Conservation (phyloP, 2,888 invertebrate genomes). For the Aspidiotus destructor region DNA sequence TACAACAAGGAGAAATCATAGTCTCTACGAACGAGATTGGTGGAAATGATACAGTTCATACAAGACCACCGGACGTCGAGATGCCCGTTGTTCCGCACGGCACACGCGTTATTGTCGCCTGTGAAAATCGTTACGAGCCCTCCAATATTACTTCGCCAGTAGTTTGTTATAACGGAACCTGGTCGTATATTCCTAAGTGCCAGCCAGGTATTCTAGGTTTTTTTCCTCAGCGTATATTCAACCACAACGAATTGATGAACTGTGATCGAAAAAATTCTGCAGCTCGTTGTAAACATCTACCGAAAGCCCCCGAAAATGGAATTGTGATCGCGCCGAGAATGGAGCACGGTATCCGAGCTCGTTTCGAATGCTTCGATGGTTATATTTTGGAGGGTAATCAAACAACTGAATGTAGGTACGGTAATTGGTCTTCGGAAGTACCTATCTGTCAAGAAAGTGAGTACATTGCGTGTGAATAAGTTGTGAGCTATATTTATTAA, state of each 20-base stretch:
- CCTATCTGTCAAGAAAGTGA: constrained; percentile 74
- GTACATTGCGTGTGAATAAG: background rate
- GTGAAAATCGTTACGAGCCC: constrained; percentile 64
- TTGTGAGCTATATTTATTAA: background rate
- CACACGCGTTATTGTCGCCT: constrained; percentile 62
- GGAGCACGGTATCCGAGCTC: constrained; percentile 91
- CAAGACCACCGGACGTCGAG: constrained; percentile 34
- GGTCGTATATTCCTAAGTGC: constrained; percentile 79
- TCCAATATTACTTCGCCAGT: constrained; percentile 63
- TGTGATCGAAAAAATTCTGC: constrained; percentile 18
- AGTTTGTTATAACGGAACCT: constrained; percentile 87
- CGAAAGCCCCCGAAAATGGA: constrained; percentile 77
- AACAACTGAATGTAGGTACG: constrained; percentile 79
- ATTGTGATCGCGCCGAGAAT: constrained; percentile 95
- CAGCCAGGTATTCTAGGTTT: constrained; percentile 54
- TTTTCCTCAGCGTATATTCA: background rate
- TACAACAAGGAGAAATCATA: constrained; percentile 64
- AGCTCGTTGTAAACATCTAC: constrained; percentile 70
- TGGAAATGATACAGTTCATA: constrained; percentile 33
- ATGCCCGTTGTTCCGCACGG: constrained; percentile 57
- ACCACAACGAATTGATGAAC: background rate
- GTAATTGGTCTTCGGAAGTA: constrained; percentile 84
- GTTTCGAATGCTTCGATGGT: constrained; percentile 89
- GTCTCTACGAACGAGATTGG: constrained; percentile 48
- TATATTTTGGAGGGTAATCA: constrained; percentile 67